Evolutionary conservation across 2,888 invertebrate genomes (phyloP).

Genomic region (Scaeva pyrastri): DNA sequence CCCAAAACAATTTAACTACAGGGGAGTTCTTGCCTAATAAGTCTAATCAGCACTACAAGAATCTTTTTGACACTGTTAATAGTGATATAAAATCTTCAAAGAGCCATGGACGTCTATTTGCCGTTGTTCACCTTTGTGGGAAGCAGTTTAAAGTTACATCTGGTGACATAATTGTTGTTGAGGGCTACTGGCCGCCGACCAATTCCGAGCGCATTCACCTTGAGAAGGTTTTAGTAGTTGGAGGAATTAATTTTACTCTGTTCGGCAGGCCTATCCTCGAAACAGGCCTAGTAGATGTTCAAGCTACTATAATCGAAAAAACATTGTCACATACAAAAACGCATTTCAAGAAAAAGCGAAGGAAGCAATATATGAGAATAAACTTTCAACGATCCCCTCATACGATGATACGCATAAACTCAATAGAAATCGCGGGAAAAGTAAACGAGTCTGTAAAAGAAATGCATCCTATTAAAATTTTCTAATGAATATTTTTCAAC

Average conservation of each 20-base stretch:
- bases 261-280: slow-evolving; percentile 92
- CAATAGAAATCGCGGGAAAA: slow-evolving; percentile 86
- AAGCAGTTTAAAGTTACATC: slow-evolving; percentile 94
- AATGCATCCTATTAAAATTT: neutral
- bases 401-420: slow-evolving; percentile 91
- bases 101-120: slow-evolving; percentile 86
- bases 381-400: slow-evolving; percentile 89
- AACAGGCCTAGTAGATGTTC: slow-evolving; percentile 89
- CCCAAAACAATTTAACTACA: neutral
- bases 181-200: slow-evolving; percentile 93
- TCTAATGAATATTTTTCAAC: neutral
- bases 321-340: slow-evolving; percentile 92
- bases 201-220: slow-evolving; percentile 91
- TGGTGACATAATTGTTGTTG: slow-evolving; percentile 92
- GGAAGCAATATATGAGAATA: slow-evolving; percentile 91
- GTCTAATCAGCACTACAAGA: slow-evolving; percentile 33
- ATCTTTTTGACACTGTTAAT: slow-evolving; percentile 80
- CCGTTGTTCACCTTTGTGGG: slow-evolving; percentile 91
- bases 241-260: slow-evolving; percentile 91
- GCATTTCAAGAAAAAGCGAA: slow-evolving; percentile 89
- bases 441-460: slow-evolving; percentile 71
- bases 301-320: slow-evolving; percentile 93
- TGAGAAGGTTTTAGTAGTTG: slow-evolving; percentile 93
- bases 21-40: neutral
- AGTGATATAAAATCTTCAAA: slow-evolving; percentile 77